Evolutionary conservation across 1,140 invertebrate genomes (phyloP).

Genomic region (Sipha flava): DNA sequence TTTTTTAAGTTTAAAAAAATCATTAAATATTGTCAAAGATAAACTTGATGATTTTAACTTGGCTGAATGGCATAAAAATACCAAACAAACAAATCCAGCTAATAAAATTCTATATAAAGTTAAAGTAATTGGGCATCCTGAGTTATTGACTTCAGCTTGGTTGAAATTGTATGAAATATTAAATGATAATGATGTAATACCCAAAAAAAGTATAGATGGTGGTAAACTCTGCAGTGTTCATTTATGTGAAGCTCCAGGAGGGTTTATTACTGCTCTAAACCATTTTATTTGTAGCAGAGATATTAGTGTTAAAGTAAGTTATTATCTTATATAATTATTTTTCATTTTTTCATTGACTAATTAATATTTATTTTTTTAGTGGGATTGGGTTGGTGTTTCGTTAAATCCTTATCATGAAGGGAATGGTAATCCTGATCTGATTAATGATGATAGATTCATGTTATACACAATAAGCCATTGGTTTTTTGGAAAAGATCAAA

Average conservation of each 20-base stretch:
- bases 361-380: slow-evolving; percentile 42
- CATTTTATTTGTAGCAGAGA: slow-evolving; percentile 63
- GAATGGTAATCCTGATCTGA: slow-evolving; percentile 61
- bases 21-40: slow-evolving; percentile 69
- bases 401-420: slow-evolving; percentile 89
- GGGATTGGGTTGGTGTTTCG: slow-evolving; percentile 77
- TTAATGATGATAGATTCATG: slow-evolving; percentile 80
- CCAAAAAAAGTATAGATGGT: slow-evolving; percentile 43
- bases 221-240: slow-evolving; percentile 63
- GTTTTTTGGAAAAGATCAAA: slow-evolving; percentile 76
- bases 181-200: slow-evolving; percentile 55
- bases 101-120: slow-evolving; percentile 57
- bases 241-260: slow-evolving; percentile 90
- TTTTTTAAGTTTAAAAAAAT: slow-evolving; percentile 57
- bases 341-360: background rate
- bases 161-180: slow-evolving; percentile 84
- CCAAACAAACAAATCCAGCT: slow-evolving; percentile 59
- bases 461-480: slow-evolving; percentile 66
- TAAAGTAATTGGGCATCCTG: slow-evolving; percentile 54
- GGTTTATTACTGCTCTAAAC: slow-evolving; percentile 81
- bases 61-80: slow-evolving; percentile 72
- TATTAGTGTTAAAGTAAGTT: slow-evolving; percentile 42
- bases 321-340: background rate
- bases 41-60: slow-evolving; percentile 67
- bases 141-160: slow-evolving; percentile 79